Percentiles rank a stretch among this genome's conserved stretches.
Conservation (phyloP, 2,888 invertebrate genomes). For the Dryobota labecula region DNA sequence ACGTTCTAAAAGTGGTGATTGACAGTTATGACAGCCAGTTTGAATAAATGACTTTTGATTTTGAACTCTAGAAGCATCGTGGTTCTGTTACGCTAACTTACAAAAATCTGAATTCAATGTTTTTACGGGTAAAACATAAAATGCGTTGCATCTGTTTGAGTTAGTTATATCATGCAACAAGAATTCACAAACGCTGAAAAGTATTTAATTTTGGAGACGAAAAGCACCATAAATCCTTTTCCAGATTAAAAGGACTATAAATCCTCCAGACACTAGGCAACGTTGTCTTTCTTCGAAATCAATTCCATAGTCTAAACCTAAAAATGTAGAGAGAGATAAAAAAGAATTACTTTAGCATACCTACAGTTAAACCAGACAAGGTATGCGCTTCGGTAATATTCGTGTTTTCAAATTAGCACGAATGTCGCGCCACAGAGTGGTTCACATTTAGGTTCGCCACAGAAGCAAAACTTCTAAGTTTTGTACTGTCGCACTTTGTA, state of each 20-base stretch:
- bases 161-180: background rate
- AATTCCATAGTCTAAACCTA: slow-evolving; percentile 1
- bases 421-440: background rate
- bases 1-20: too few relatives aligned
- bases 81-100: background rate
- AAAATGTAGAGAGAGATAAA: background rate
- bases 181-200: slow-evolving; percentile 1
- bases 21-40: too few relatives aligned
- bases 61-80: background rate
- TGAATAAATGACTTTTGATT: too few relatives aligned
- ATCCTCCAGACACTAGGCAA: background rate
- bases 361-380: background rate
- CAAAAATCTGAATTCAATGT: background rate
- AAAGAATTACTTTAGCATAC: background rate
- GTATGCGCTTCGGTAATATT: too few relatives aligned
- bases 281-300: slow-evolving; percentile 2
- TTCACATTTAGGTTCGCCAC: too few relatives aligned
- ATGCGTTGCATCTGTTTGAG: background rate
- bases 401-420: background rate
- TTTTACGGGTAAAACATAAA: background rate
- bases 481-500: background rate
- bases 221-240: slow-evolving; percentile 17
- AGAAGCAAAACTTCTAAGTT: background rate
- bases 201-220: slow-evolving; percentile 1
- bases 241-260: slow-evolving; percentile 21